Percentiles rank a stretch among this genome's conserved stretches.
These are phyloP conservation scores for Steromphala cineraria DNA, from an alignment of 2,888 invertebrate species.

Conservation along the genomic window DNA sequence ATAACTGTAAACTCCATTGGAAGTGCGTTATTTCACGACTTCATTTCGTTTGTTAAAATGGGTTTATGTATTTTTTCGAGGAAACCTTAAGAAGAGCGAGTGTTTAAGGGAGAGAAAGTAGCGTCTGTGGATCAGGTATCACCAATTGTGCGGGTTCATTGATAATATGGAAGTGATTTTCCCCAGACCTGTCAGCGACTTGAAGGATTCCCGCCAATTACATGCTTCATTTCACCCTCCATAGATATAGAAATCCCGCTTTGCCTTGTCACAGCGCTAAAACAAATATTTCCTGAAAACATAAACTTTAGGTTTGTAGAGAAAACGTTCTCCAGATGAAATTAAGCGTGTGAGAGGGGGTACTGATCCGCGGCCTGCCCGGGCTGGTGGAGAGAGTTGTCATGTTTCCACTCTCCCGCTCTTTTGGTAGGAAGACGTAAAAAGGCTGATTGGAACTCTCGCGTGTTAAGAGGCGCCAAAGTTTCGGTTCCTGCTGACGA, in stretches of 20 bases:
- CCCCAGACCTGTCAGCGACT: not conserved
- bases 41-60: no score
- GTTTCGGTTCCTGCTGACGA: not conserved
- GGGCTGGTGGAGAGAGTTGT: slow-evolving; percentile 12
- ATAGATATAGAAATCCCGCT: not conserved
- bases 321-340: slow-evolving; percentile 24
- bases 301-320: slow-evolving; percentile 19
- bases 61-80: no score
- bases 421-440: slow-evolving; percentile 3
- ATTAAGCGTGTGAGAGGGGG: slow-evolving; percentile 16
- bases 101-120: no score
- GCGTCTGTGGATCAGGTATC: not conserved
- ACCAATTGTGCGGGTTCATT: not conserved
- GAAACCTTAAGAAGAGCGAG: no score
- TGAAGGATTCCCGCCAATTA: slow-evolving; percentile 25
- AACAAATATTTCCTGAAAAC: slow-evolving; percentile 27
- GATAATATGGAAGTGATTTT: slow-evolving; percentile 18
- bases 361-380: not conserved
- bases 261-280: slow-evolving; percentile 13
- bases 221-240: slow-evolving; percentile 13
- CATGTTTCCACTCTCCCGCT: slow-evolving; percentile 14
- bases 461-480: slow-evolving; percentile 16
- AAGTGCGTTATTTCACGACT: no score
- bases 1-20: no score
- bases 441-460: slow-evolving; percentile 8